phyloP scores from a whole-genome alignment of 2,888 invertebrate genomes.

The Sabatieria punctata region DNA sequence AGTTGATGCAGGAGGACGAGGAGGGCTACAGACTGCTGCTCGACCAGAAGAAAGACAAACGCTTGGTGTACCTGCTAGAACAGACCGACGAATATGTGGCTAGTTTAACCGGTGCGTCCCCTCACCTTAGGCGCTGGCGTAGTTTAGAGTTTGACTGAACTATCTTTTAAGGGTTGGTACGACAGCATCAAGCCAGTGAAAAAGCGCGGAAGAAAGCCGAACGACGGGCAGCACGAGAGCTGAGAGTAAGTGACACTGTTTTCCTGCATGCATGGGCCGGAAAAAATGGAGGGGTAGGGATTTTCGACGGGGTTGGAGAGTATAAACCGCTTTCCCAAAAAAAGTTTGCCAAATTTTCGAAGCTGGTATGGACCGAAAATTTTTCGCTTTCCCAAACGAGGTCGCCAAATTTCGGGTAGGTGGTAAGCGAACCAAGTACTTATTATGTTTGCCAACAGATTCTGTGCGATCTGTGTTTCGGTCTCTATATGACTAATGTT shows the following conservation, averaged over 20 bases:
- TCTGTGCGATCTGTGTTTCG: too few relatives aligned
- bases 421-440: too few relatives aligned
- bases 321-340: too few relatives aligned
- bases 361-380: too few relatives aligned
- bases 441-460: too few relatives aligned
- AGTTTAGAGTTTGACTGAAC: neutral
- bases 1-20: constrained; percentile 96
- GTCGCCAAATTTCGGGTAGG: too few relatives aligned
- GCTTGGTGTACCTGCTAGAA: constrained; percentile 82
- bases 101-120: constrained; percentile 56
- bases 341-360: too few relatives aligned
- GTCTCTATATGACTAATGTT: too few relatives aligned
- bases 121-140: neutral
- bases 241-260: neutral
- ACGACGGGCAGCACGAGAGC: neutral
- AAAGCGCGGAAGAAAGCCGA: constrained; percentile 19
- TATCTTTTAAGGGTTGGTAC: constrained; percentile 88
- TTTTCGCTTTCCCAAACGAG: too few relatives aligned
- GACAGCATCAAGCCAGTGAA: constrained; percentile 48
- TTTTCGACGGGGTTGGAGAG: too few relatives aligned
- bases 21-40: constrained; percentile 97
- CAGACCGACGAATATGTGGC: constrained; percentile 98
- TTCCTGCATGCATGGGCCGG: too few relatives aligned
- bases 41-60: constrained; percentile 99
- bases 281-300: too few relatives aligned